Evolutionary conservation across 2,888 invertebrate genomes (phyloP).

Genomic region (Trileptium ribeirensis): DNA sequence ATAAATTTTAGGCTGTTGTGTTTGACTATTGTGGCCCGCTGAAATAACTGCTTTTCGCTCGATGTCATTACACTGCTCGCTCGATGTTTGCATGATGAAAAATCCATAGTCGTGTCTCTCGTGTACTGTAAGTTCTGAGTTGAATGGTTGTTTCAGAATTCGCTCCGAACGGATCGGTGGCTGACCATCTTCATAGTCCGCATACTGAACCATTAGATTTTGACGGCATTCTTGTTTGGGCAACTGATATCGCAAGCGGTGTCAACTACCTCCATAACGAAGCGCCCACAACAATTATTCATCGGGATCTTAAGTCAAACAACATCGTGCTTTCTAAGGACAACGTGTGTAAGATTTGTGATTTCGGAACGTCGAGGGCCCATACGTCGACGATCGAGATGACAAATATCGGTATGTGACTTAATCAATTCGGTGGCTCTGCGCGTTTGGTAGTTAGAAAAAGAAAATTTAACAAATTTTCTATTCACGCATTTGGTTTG

Average conservation of each 20-base stretch:
- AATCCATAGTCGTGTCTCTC: too few species aligned
- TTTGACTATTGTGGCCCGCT: too few species aligned
- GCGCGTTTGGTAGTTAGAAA: too few species aligned
- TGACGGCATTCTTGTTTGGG: constrained; percentile 50
- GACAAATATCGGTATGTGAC: not conserved
- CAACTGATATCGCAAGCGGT: constrained; percentile 46
- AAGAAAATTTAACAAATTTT: too few species aligned
- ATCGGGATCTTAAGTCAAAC: constrained; percentile 54
- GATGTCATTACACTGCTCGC: too few species aligned
- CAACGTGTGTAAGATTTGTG: constrained; percentile 52
- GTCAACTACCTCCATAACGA: constrained; percentile 54
- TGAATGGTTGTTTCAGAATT: constrained; percentile 51
- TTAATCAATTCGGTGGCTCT: too few species aligned
- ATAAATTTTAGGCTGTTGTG: too few species aligned
- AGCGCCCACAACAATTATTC: constrained; percentile 51
- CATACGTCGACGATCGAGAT: constrained; percentile 28
- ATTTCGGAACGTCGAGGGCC: constrained; percentile 54
- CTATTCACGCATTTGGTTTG: too few species aligned
- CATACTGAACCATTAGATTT: constrained; percentile 43
- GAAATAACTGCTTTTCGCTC: too few species aligned
- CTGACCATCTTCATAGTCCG: constrained; percentile 47
- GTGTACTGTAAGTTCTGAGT: too few species aligned
- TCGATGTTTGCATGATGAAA: too few species aligned
- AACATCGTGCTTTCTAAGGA: constrained; percentile 43
- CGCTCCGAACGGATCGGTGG: constrained; percentile 51